Conservation (phyloP, 2,113 vertebrate species). For the Microcebus jonahi region DNA sequence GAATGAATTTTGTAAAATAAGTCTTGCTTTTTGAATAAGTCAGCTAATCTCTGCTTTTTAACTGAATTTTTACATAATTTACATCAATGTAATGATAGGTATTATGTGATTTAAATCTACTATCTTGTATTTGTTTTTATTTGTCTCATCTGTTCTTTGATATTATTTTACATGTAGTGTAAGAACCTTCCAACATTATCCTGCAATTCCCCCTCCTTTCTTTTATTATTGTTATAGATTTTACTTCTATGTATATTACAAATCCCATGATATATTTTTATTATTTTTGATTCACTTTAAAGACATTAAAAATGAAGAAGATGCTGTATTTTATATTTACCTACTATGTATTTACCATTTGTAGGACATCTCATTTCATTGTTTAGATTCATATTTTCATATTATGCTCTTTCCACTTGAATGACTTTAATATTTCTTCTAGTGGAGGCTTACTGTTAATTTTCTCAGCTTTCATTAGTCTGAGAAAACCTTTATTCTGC, state of each 20-base stretch:
- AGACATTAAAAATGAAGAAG: background rate
- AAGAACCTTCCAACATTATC: background rate
- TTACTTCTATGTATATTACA: background rate
- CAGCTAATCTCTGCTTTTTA: background rate
- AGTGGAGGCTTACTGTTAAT: background rate
- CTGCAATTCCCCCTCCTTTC: background rate
- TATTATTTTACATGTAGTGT: too few relatives aligned
- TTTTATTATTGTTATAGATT: background rate
- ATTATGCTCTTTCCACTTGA: too few relatives aligned
- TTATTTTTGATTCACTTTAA: background rate
- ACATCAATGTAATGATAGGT: background rate
- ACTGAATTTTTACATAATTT: background rate
- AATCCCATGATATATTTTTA: background rate
- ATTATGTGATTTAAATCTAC: background rate
- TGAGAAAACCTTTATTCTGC: background rate
- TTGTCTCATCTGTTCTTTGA: background rate
- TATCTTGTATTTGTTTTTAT: background rate
- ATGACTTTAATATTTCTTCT: background rate
- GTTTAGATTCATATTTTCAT: background rate
- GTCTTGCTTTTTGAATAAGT: background rate
- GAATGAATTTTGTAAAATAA: background rate
- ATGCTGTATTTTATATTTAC: background rate
- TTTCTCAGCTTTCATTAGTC: background rate
- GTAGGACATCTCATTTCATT: background rate
- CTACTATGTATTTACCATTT: background rate